Percentiles rank a stretch among this genome's conserved stretches.
Conservation (phyloP, 2,113 vertebrate genomes). For the Taurulus bubalis region DNA sequence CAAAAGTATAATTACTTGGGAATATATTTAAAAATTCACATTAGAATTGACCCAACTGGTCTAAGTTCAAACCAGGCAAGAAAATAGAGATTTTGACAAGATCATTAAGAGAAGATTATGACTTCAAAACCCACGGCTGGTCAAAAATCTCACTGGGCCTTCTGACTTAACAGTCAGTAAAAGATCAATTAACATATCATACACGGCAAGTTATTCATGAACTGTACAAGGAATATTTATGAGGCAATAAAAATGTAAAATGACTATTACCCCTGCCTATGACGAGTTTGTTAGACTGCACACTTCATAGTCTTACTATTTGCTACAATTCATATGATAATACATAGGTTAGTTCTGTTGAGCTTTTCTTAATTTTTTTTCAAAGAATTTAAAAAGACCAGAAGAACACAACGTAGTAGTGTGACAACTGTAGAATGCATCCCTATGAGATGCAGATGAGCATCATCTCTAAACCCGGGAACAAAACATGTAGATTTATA, state of each 20-base stretch:
- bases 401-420: background rate
- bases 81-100: constrained; percentile 54
- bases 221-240: constrained; percentile 78
- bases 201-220: constrained; percentile 78
- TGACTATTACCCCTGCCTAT: constrained; percentile 41
- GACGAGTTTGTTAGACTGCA: constrained; percentile 12
- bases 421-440: background rate
- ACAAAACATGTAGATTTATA: background rate
- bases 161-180: too few relatives aligned
- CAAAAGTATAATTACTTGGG: constrained; percentile 48
- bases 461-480: background rate
- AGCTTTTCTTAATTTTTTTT: background rate
- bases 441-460: background rate
- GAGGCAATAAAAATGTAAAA: constrained; percentile 79
- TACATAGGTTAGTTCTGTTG: constrained; percentile 7
- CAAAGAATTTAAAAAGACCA: background rate
- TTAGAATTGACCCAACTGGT: constrained; percentile 61
- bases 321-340: constrained; percentile 30
- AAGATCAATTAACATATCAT: too few relatives aligned
- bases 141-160: constrained; percentile 59
- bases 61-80: constrained; percentile 60
- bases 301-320: constrained; percentile 11
- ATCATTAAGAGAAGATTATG: constrained; percentile 57
- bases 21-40: constrained; percentile 72
- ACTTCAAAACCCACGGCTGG: constrained; percentile 32